phyloP scores from a whole-genome alignment of 2,888 invertebrate genomes.

The Imbricaverruca yamaguchii region DNA sequence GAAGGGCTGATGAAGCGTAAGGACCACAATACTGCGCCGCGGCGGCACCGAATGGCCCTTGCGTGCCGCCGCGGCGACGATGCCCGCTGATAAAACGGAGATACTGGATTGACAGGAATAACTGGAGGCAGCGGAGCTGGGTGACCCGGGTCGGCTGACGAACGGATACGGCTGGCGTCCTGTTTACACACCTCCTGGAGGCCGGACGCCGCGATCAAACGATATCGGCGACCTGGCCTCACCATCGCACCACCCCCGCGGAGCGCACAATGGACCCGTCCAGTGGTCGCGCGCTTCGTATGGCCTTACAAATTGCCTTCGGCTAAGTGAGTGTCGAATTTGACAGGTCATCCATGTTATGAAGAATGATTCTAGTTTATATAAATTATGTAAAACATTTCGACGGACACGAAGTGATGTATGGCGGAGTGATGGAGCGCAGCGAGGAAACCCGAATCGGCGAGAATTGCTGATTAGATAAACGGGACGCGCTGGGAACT shows the following conservation, averaged over 20 bases:
- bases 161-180: neutral
- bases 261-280: neutral
- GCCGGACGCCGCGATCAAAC: neutral
- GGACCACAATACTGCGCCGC: neutral
- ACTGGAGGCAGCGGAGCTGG: neutral
- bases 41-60: neutral
- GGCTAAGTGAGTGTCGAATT: conserved; percentile 17
- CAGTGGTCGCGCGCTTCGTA: neutral
- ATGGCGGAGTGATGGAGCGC: neutral
- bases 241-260: neutral
- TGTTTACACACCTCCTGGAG: neutral
- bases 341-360: conserved; percentile 17
- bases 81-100: neutral
- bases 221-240: too few species aligned
- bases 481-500: neutral
- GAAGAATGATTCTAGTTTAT: conserved; percentile 13
- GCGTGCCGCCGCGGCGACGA: conserved; percentile 38
- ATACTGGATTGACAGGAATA: neutral
- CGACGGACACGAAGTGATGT: neutral
- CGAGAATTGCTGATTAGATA: neutral
- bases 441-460: neutral
- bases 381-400: conserved; percentile 16
- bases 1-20: neutral
- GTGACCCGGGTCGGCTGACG: neutral
- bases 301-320: conserved; percentile 2